Evolutionary conservation across 2,113 vertebrate species (phyloP).

Genomic region (Elephantulus edwardii): DNA sequence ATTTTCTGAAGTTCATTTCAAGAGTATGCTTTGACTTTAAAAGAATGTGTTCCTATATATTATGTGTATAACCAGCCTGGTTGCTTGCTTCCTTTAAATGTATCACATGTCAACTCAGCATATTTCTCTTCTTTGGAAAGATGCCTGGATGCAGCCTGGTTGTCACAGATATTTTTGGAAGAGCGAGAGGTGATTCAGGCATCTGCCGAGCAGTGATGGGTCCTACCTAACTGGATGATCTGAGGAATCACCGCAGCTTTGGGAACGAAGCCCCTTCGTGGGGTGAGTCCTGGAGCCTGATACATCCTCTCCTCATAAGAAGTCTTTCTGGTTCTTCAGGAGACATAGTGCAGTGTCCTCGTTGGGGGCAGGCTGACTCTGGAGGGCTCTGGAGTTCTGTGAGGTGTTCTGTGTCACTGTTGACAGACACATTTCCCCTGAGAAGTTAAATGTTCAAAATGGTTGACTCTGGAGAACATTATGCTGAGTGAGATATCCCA

Average conservation of each 20-base stretch:
- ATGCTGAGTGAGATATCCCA: no score
- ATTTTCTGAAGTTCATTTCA: conserved; percentile 32
- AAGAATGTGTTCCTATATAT: not conserved
- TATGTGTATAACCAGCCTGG: not conserved
- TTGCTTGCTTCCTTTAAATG: conserved; percentile 8
- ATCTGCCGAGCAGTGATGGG: not conserved
- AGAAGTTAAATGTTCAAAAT: not conserved
- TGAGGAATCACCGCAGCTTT: not conserved
- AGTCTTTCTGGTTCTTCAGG: conserved; percentile 4
- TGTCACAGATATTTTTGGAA: conserved; percentile 29
- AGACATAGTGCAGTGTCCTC: not conserved
- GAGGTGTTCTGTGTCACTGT: not conserved
- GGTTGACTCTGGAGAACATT: no score
- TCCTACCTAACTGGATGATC: conserved; percentile 19
- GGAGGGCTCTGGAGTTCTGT: not conserved
- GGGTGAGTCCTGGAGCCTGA: not conserved
- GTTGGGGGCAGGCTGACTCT: not conserved
- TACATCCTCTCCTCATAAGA: not conserved
- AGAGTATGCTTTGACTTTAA: not conserved
- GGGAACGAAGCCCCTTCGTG: not conserved
- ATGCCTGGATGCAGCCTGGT: not conserved
- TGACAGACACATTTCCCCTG: not conserved
- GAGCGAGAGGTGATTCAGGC: not conserved
- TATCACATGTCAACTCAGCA: not conserved
- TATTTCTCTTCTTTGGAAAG: not conserved